Evolutionary conservation across 2,797 vertebrate genomes (phyloP).

Genomic region (Rhynchotus rufescens): DNA sequence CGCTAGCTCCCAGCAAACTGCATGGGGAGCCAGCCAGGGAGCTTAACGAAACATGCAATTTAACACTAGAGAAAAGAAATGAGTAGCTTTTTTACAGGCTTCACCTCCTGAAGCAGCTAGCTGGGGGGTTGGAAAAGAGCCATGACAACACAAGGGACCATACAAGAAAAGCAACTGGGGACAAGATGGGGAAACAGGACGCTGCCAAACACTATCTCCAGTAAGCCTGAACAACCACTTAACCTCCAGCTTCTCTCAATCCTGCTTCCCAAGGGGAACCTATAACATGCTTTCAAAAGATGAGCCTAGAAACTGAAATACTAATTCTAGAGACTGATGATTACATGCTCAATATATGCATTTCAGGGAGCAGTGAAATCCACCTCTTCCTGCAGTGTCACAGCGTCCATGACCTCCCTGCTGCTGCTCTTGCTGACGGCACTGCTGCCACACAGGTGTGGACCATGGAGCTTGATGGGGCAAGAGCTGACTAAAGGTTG

Average conservation of each 20-base stretch:
- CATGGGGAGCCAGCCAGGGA: background rate
- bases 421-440: background rate
- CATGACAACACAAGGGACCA: background rate
- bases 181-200: background rate
- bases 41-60: background rate
- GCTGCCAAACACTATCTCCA: background rate
- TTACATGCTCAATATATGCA: background rate
- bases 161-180: background rate
- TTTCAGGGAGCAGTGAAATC: background rate
- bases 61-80: background rate
- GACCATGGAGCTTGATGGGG: background rate
- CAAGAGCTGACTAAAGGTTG: background rate
- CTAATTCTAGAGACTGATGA: background rate
- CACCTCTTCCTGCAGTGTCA: background rate
- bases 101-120: background rate
- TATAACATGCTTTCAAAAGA: background rate
- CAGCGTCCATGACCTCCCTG: background rate
- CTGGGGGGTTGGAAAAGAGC: background rate
- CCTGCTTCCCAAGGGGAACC: background rate
- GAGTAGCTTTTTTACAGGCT: background rate
- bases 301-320: background rate
- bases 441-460: rapidly evolving
- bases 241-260: background rate
- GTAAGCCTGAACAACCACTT: background rate
- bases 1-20: background rate